A percentile compares a stretch with the other conserved stretches of the same genome.
These are phyloP conservation scores for Ectropis crepuscularia DNA, from an alignment of 2,888 invertebrate species.

Conservation along the genomic window DNA sequence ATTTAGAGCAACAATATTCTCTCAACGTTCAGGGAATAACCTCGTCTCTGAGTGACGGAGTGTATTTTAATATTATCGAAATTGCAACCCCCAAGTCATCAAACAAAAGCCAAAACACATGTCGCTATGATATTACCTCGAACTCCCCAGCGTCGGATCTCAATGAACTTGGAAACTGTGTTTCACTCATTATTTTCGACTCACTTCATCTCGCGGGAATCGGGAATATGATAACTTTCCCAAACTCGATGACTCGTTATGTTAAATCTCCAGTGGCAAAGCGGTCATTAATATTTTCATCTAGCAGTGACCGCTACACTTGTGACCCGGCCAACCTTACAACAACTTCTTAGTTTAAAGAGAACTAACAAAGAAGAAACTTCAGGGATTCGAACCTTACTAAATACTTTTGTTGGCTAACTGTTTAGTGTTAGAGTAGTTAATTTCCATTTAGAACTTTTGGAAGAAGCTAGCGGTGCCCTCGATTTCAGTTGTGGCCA, in stretches of 20 bases:
- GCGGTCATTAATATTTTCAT: slow-evolving; percentile 56
- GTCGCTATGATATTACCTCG: slow-evolving; percentile 36
- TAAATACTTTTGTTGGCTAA: slow-evolving; percentile 10
- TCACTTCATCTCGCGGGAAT: slow-evolving; percentile 52
- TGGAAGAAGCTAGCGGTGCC: too few relatives aligned
- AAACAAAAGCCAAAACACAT: slow-evolving; percentile 20
- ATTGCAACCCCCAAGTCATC: slow-evolving; percentile 8
- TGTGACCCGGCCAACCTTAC: slow-evolving; percentile 16
- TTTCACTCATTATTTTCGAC: slow-evolving; percentile 63
- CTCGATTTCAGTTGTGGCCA: too few relatives aligned
- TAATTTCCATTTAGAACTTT: slow-evolving; percentile 15
- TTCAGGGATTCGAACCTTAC: slow-evolving; percentile 15
- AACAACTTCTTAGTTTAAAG: slow-evolving; percentile 13
- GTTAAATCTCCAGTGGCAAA: slow-evolving; percentile 58
- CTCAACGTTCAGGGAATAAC: too few relatives aligned
- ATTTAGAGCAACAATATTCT: too few relatives aligned
- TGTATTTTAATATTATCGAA: slow-evolving; percentile 8
- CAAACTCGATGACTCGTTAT: slow-evolving; percentile 66
- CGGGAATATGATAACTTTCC: slow-evolving; percentile 60
- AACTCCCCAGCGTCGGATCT: slow-evolving; percentile 48
- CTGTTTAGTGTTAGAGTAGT: slow-evolving; percentile 3
- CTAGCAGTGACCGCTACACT: slow-evolving; percentile 38
- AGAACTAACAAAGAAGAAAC: slow-evolving; percentile 23
- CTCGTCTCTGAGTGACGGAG: too few relatives aligned
- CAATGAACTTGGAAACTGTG: slow-evolving; percentile 52